Base-by-base conservation (phyloP, 2,888 invertebrate species). In the Phyllotreta cruciferae region DNA sequence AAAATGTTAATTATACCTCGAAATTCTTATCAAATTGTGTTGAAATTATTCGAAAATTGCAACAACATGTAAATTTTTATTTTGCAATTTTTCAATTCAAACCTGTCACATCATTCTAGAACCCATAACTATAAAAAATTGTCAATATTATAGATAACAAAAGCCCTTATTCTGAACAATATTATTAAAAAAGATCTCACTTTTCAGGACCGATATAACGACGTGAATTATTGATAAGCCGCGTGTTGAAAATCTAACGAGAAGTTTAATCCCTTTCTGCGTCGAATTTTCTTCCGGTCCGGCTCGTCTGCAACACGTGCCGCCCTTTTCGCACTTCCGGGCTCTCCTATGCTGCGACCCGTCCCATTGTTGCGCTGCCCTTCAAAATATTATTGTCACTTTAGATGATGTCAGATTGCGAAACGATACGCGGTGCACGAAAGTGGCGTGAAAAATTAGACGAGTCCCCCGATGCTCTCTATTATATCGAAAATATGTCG, bases 241-340 rank as follows among this genome's bases (percentile, higher is more conserved):
- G 69, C 70, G 71, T 68, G 70, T 60, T 67, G 66, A 71, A 76
- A 77, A 75, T 74, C 75, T 76, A 73, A 73, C 71, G 70, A 55
- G 61, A 68, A 75, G 70, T 77, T 76, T 77, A 75, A 76, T 77
- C 77, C 74, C 74, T 73, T 72, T 75, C 52, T 13, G 24, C 75
- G 73, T 75, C 77, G 77, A 77, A 75, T 78, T 70, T 64, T 75
- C 78, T 78, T 79, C 79, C 79, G 79, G 77, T 68, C 73, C 71
- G 75, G 73, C 75, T 78, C 76, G 75, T 79, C 77, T 70, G 69
- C 72, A 70, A 73, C 79, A 79, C 79, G 79, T 79, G 79, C 71
- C 78, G 76, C 75, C 74, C 77, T 77, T 75, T 60, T 77, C 73
- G 60, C 70, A 74, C 74, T 77, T 79, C 79, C 79, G 77, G 77